Base-by-base conservation (phyloP, 92 coral and sea anemone genomes). In the Porites divaricata region DNA sequence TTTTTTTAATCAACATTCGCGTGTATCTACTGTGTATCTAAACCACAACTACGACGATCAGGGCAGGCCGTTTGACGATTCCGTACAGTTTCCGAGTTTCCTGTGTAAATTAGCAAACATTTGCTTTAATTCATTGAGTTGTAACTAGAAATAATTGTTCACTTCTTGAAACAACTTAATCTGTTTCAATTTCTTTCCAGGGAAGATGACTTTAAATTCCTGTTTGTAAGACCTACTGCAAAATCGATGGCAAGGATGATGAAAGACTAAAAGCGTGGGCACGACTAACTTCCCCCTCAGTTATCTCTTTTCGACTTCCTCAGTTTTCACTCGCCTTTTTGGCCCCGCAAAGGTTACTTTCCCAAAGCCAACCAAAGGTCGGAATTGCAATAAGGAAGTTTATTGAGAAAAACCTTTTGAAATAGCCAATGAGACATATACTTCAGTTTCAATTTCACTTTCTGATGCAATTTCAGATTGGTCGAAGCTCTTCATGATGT, bases 201-300 rank as follows among this genome's bases (percentile, higher is more conserved):
- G 16, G 4, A 54, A 11, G 59, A 54, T 54, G 10, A 15, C 14
- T 54, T 54, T 54, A 54, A 35, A 54, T 54, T 54, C 59, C 59
- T 54, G 59, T 54, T 54, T 54, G 59, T 15, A 11, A 54, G 5
- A 54, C 59, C 12, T 0, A 54, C 9, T 15, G 45, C 16, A 15
- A 54, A 54, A 54, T 11, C 59, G 16, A 54, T 54, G 17, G 59
- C 59, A 11, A 0, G 59, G 59, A 54, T 54, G 59, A 54, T 54
- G 59, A 54, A 54, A 54, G 14, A 23, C 24, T 6, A 4, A 73
- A 51, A 62, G 77, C 77, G 77, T 73, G 77, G 63, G 77, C 76
- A 20, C 62, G 1, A 52, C 5, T 9, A 72, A 73, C 77, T 73
- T 50, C 62, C 77, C 35, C 48, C 48, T 72, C 52, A 14, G 62